These are phyloP conservation scores for Telmatherina bonti DNA, from an alignment of 2,797 vertebrate genomes.

Conservation along the genomic window DNA sequence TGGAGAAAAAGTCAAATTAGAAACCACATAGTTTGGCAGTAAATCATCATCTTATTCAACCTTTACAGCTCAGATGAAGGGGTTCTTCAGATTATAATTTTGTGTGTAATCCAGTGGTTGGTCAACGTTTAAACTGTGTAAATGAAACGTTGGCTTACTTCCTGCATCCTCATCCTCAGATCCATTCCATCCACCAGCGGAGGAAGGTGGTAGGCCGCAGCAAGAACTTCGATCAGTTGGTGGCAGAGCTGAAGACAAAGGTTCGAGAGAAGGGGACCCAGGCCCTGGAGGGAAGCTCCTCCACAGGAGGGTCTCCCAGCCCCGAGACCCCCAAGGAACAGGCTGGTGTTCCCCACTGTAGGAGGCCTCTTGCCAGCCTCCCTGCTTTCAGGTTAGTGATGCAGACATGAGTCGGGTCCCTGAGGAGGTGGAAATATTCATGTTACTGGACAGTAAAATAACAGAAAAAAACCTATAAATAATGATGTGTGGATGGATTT, in stretches of 20 bases:
- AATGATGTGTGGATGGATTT: no score
- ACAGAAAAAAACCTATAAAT: no score
- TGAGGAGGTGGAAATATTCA: no score
- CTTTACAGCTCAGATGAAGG: no score
- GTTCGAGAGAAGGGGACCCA: constrained; percentile 84
- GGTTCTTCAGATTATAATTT: no score
- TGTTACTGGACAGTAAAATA: no score
- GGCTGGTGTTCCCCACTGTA: constrained; percentile 74
- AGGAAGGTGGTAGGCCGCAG: constrained; percentile 91
- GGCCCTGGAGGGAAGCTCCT: constrained; percentile 67
- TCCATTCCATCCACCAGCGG: constrained; percentile 94
- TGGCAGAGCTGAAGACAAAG: constrained; percentile 92
- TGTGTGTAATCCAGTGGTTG: no score
- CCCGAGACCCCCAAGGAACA: constrained; percentile 75
- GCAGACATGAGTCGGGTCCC: not conserved
- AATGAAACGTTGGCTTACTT: no score
- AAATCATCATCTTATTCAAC: no score
- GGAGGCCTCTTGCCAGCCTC: constrained; percentile 84
- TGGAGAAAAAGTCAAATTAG: no score
- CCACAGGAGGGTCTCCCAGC: constrained; percentile 68
- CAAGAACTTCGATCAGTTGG: constrained; percentile 93
- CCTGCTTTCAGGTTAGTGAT: constrained; percentile 85
- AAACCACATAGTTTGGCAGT: no score
- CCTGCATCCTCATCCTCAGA: constrained; percentile 73
- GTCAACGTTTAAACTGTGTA: no score